Conservation (phyloP, 2,113 vertebrate genomes). For the Henicopernis longicauda region DNA sequence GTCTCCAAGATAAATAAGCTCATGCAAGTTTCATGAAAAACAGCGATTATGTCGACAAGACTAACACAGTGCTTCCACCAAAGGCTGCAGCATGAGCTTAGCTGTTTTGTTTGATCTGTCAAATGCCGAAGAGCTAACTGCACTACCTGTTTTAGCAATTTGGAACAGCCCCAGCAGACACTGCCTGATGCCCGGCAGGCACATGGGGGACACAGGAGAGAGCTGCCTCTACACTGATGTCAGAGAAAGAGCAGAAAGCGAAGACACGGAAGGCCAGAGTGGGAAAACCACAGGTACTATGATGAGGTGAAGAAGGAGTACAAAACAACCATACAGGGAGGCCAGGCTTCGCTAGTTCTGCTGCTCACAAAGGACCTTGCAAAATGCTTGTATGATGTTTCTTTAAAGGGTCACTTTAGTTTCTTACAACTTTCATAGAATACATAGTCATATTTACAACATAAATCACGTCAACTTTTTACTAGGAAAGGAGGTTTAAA, state of each 20-base stretch:
- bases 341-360: background rate
- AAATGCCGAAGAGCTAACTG: background rate
- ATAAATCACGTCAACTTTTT: background rate
- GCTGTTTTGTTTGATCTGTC: background rate
- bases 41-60: background rate
- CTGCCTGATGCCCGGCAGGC: fast-evolving
- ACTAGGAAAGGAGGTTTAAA: background rate
- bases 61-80: background rate
- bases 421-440: background rate
- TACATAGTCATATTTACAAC: background rate
- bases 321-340: background rate
- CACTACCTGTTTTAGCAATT: background rate
- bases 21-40: background rate
- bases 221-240: background rate
- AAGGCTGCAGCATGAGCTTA: background rate
- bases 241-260: background rate
- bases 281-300: background rate
- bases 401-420: background rate
- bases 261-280: background rate
- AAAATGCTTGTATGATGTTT: background rate
- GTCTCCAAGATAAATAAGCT: background rate
- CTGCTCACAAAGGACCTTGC: background rate
- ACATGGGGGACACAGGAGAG: background rate
- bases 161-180: background rate
- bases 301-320: background rate